Evolutionary conservation across 1,140 invertebrate species (phyloP).

Genomic region (Hestina assimilis): DNA sequence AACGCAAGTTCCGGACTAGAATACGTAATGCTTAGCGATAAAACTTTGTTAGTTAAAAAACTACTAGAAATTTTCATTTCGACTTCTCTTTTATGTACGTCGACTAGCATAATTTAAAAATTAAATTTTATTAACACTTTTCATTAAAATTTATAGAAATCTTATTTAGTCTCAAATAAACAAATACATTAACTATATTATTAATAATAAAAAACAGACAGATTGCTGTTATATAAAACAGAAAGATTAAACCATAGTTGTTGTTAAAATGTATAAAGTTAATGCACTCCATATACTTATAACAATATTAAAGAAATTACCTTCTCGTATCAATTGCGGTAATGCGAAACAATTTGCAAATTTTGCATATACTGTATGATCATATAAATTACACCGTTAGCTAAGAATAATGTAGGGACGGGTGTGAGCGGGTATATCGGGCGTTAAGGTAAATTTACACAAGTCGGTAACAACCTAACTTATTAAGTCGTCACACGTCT

Average conservation of each 20-base stretch:
- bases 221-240: too few relatives aligned
- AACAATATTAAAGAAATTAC: too few relatives aligned
- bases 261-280: too few relatives aligned
- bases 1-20: constrained; percentile 32
- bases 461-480: constrained; percentile 64
- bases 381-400: constrained; percentile 66
- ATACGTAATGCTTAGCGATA: constrained; percentile 7
- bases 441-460: constrained; percentile 72
- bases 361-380: constrained; percentile 45
- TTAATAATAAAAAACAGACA: too few relatives aligned
- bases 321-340: neutral
- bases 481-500: constrained; percentile 64
- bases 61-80: neutral
- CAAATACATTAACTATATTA: too few relatives aligned
- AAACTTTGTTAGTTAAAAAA: constrained; percentile 10
- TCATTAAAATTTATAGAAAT: too few relatives aligned
- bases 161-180: too few relatives aligned
- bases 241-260: too few relatives aligned
- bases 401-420: constrained; percentile 67
- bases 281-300: too few relatives aligned
- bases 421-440: constrained; percentile 52
- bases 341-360: constrained; percentile 9
- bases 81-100: neutral
- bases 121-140: neutral
- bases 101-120: too few relatives aligned